Evolutionary conservation across 2,888 invertebrate genomes (phyloP), one percentile per base, ranked within the genome.

Genomic region (Brachyptera putata): DNA sequence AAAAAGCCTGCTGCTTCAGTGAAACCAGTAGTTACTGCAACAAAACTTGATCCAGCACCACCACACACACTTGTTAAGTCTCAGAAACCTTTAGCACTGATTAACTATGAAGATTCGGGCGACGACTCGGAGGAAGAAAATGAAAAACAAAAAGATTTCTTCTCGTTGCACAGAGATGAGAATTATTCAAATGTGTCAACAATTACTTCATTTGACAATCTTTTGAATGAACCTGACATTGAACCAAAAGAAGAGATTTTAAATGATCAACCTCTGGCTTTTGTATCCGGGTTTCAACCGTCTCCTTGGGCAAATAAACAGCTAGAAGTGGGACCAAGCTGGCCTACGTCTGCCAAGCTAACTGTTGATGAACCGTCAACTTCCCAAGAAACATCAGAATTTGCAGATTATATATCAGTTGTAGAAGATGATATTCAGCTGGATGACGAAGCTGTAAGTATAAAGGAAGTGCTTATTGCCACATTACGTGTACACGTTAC

Each of bases 381-480:
- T 7, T 18, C 34, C 18, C 21, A 36, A 36, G 53, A 53, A n/a
- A 25, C 49, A 50, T 41, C 21, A 7, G 41, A 21, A 14, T 16
- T 21, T 16, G 46, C 21, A 4, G 46, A 46, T 21, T 46, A 46
- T 24, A 24, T 46, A 24, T 16, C 46, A 24, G 46, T 24, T 46
- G 36, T 60, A 37, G 48, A 56, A 21, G 39, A 62, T 13, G 73
- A 76, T 63, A 71, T 77, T 50, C 78, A 79, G 55, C 70, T 82
- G n/a, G 77, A 79, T 62, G 77, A 79, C 66, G 71, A 74, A 62
- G 72, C 72, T 14, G 77, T 77, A 69, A 70, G 69, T 13, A 22
- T n/a, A n/a, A n/a, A n/a, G n/a, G n/a, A n/a, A n/a, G n/a, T n/a
- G n/a, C n/a, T n/a, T n/a, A n/a, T n/a, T n/a, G n/a, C n/a, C n/a